A percentile compares a stretch with the other conserved stretches of the same genome.
phyloP scores from a whole-genome alignment of 37 sponge, comb jelly and placozoan genomes.

The Bolinopsis microptera region DNA sequence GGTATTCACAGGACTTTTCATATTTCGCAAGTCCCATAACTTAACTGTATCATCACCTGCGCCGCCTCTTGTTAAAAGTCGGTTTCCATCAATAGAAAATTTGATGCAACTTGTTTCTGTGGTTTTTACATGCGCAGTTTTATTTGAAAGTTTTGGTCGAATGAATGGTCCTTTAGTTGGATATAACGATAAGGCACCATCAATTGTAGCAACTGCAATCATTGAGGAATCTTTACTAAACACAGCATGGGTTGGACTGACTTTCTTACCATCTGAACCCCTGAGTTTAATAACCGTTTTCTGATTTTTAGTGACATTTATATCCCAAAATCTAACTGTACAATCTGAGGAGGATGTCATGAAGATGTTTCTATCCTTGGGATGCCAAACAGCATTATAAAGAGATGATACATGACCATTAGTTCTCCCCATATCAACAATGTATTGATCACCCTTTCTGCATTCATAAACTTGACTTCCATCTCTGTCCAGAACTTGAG shows the following conservation, averaged over 20 bases:
- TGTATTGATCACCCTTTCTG: slow-evolving; percentile 91
- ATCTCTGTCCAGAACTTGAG: slow-evolving; percentile 89
- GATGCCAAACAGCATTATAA: slow-evolving; percentile 86
- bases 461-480: slow-evolving; percentile 78
- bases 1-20: slow-evolving; percentile 76
- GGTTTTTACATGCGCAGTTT: slow-evolving; percentile 74
- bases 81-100: slow-evolving; percentile 76
- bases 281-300: slow-evolving; percentile 82
- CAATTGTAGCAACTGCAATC: slow-evolving; percentile 65
- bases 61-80: slow-evolving; percentile 82
- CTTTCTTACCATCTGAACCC: slow-evolving; percentile 77
- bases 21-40: slow-evolving; percentile 86
- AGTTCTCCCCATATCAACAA: slow-evolving; percentile 89
- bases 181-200: slow-evolving; percentile 12
- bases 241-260: slow-evolving; percentile 22
- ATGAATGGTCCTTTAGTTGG: slow-evolving; percentile 69
- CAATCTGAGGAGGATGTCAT: slow-evolving; percentile 86
- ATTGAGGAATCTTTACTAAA: slow-evolving; percentile 32
- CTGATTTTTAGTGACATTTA: slow-evolving; percentile 77
- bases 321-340: slow-evolving; percentile 86
- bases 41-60: slow-evolving; percentile 92
- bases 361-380: slow-evolving; percentile 77
- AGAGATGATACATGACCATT: slow-evolving; percentile 89
- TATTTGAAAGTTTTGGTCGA: slow-evolving; percentile 72
- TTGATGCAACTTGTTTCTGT: slow-evolving; percentile 80